phyloP scores from a whole-genome alignment of 2,888 invertebrate species.

The Gibbula magus region DNA sequence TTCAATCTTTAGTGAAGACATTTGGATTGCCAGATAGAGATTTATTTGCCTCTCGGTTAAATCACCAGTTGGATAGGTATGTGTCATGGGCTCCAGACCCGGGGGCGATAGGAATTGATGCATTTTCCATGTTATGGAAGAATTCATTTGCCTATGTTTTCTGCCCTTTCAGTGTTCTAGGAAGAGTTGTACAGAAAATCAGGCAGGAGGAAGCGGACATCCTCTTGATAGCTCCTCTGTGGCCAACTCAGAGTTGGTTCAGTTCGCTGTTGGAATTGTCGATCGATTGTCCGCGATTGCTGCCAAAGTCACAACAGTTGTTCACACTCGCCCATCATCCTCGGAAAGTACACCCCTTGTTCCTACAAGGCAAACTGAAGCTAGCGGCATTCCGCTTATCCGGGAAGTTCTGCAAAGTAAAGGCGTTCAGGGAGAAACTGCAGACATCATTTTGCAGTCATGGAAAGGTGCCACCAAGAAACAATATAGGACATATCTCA shows the following conservation, averaged over 20 bases:
- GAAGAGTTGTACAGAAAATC: neutral
- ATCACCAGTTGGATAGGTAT: constrained; percentile 2
- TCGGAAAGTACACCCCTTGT: neutral
- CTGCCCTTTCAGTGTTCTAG: neutral
- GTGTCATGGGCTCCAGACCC: constrained; percentile 27
- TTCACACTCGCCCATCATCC: neutral
- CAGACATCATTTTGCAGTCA: neutral
- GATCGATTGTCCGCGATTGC: neutral
- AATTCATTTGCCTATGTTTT: neutral
- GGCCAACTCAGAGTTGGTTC: neutral
- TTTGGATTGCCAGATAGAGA: neutral
- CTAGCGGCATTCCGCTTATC: neutral
- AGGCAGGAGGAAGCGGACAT: neutral
- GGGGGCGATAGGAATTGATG: neutral
- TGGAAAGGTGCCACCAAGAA: neutral
- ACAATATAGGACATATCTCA: neutral
- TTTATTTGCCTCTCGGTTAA: constrained; percentile 33
- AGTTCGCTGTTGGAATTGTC: constrained; percentile 13
- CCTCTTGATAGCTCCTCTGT: neutral
- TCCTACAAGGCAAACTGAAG: neutral
- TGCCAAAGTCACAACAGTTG: neutral
- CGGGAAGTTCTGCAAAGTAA: neutral
- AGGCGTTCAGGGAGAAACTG: neutral
- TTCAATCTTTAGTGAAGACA: neutral
- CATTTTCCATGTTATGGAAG: neutral